Evolutionary conservation across 1,140 invertebrate genomes (phyloP), one percentile per base, ranked within the genome.

Genomic region (Gonioctena quinquepunctata): DNA sequence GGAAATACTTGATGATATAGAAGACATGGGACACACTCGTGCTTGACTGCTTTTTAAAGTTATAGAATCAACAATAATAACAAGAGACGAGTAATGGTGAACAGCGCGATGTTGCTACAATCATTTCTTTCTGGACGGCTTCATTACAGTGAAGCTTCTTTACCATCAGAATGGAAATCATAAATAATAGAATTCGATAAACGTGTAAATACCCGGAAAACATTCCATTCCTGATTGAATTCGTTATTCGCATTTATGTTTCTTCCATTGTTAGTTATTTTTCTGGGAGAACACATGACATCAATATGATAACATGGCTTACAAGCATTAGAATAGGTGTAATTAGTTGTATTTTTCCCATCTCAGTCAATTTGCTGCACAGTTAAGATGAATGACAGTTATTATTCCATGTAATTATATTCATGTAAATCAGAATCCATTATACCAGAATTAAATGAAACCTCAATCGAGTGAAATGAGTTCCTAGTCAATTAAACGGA

Each of bases 311-410:
- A 18, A 54, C 50, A 54, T 22, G 21, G 50, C 50, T 54, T 54
- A 54, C 50, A 22, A 13, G 50, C 50, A 19, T 54, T 6, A 22
- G 50, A 54, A 54, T 54, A 22, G 19, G 18, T 54, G 21, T 54
- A 54, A 54, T 54, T 54, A 54, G 13, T 54, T 54, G 8, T 54
- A 54, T 54, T 54, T 54, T 54, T 54, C 50, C 21, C 50, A 54
- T 54, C 50, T 54, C 50, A 54, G 50, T 54, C 50, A 54, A 54
- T 54, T 54, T 54, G 50, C 50, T 22, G 50, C 16, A 54, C 50
- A 54, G 50, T 54, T 54, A 60, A 33, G 60, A 62, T 62, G 28
- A 62, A 62, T 62, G 27, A 62, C 60, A 62, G 60, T 62, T 62
- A 62, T 62, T 62, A 62, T 42, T 62, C 42, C 19, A 13, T 42